Evolutionary conservation across 2,888 invertebrate genomes (phyloP).

Genomic region (Plebejus anna): DNA sequence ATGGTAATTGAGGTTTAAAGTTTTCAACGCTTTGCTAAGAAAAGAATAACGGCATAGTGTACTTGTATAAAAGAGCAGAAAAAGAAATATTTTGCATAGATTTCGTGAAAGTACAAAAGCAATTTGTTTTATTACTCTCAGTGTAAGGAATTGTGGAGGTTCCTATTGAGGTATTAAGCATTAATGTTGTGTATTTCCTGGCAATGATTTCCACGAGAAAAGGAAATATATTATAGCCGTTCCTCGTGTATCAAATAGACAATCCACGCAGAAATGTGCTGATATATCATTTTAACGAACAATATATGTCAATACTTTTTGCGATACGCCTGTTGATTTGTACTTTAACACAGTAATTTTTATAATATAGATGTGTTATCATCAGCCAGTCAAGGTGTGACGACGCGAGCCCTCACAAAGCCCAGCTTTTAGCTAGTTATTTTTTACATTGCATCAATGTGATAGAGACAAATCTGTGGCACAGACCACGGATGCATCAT

Average conservation of each 20-base stretch:
- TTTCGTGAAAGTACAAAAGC: background rate
- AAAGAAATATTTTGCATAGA: background rate
- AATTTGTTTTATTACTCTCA: background rate
- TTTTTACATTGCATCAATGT: no score
- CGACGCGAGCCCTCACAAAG: no score
- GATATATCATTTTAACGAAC: background rate
- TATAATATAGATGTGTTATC: no score
- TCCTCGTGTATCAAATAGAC: constrained; percentile 1
- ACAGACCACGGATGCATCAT: background rate
- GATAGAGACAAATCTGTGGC: background rate
- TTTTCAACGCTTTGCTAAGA: background rate
- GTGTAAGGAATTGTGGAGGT: background rate
- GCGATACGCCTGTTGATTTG: background rate
- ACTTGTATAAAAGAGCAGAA: no score
- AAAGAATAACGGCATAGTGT: background rate
- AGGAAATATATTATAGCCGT: background rate
- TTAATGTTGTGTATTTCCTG: constrained; percentile 5
- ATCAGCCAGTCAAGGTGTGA: no score
- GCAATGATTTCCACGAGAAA: background rate
- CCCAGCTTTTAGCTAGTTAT: no score
- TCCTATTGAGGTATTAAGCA: constrained; percentile 5
- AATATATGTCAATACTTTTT: background rate
- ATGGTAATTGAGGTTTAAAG: background rate
- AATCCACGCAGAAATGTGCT: background rate
- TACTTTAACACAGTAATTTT: no score